Evolutionary conservation across 2,113 vertebrate genomes (phyloP), one percentile per base, ranked within the genome.

Genomic region (Tragulus kanchil): DNA sequence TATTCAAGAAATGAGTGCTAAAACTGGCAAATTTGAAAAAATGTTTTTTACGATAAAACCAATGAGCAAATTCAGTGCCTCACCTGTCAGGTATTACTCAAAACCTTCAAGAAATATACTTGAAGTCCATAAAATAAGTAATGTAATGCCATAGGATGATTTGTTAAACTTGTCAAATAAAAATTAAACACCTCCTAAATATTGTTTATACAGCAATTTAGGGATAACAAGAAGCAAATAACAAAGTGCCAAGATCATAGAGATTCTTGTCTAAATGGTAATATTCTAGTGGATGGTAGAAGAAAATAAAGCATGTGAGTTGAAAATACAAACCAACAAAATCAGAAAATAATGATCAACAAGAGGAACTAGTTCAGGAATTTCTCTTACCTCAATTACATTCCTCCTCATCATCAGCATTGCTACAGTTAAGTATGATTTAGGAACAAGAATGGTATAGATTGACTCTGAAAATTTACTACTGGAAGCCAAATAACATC

Each of bases 81-180:
- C 26, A 26, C 56, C 93, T 69, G 11, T 90, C 31, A 94, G 45
- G 69, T 73, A n/a, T 71, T 36, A 21, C 12, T 94, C 85, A 64
- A 96, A 92, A 64, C 90, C 94, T 90, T 79, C 85, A 26, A 85
- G 93, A 93, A 82, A 65, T 28, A 8, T 6, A 42, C 6, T 95
- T 2, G 3, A 93, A 52, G 75, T 97, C 36, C 81, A 67, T 87
- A 87, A 71, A 93, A 19, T 92, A 93, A 89, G 28, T 42, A 50
- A 75, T 52, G 26, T 97, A 71, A 97, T 95, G 11, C 95, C 86
- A 45, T 0, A 97, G 77, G 97, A 97, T 78, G 23, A 90, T 54
- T 86, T 98, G 48, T 71, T 97, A 95, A 86, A 7, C 23, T 16
- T 50, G 2, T 17, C n/a, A 84, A 58, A 12, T 79, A 23, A 90